Evolutionary conservation across 2,797 vertebrate species (phyloP), one percentile per base, ranked within the genome.

Genomic region (Pangasius sanitwongsei): DNA sequence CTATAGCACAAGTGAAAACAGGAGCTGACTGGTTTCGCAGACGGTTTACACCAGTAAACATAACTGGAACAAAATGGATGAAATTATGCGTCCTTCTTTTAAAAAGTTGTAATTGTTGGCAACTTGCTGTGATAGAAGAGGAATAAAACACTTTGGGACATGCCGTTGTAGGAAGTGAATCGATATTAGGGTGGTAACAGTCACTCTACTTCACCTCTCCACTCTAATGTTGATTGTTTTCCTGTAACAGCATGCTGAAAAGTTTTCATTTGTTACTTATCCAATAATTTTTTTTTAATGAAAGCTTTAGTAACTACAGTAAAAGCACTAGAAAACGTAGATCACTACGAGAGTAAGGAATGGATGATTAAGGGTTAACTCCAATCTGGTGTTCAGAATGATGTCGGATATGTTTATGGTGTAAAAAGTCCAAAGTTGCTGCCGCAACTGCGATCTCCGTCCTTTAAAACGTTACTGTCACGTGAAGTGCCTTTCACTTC

Each of bases 401-500:
- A 74, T n/a, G 67, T 70, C 34, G 3, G 69, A 8, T 20, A 18
- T 70, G 72, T 75, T 75, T 44, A 11, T 25, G 20, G 20, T 44
- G 20, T 25, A 48, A 48, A 74, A 74, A 48, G 41, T 75, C 72
- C 41, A 48, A 48, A 48, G 72, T 48, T 31, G 18, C 70, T 41
- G 16, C 8, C 34, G 1, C 6, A 18, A 88, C 74, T 83, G 59
- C 37, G 61, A 80, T 88, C n/a, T 86, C 83, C 1, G 59, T 50
- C n/a, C 53, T 74, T 61, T 74, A n/a, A 69, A 78, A 50, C 7
- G 28, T n/a, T n/a, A 31, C 6, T 31, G 75, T 55, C 6, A n/a
- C 28, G 75, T 83, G 81, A 95, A 94, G 92, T 72, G 9, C 25
- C 34, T 85, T 88, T 88, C 89, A 41, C 89, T 86, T 91, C 25